Conservation (phyloP, 2,113 vertebrate genomes). For the Gallinago paraguaiae region DNA sequence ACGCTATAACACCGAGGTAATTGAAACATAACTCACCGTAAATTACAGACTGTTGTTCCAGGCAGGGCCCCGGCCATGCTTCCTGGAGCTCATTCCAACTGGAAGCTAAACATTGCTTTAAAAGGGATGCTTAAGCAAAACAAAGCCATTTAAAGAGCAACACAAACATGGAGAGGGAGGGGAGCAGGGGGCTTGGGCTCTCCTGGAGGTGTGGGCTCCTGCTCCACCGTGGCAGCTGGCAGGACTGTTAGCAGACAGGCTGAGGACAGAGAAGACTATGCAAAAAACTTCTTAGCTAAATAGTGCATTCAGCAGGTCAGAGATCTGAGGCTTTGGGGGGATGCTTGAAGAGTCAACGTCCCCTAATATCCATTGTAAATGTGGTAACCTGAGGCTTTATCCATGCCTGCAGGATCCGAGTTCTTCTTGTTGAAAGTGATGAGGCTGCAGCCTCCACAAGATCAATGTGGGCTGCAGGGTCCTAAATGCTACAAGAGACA, state of each 20-base stretch:
- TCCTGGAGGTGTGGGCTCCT: background rate
- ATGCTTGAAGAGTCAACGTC: background rate
- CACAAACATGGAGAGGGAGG: conserved; percentile 21
- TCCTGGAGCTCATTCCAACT: conserved; percentile 78
- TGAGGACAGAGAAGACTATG: background rate
- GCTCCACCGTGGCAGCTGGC: background rate
- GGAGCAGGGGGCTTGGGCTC: background rate
- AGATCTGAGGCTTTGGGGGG: background rate
- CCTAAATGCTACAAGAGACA: background rate
- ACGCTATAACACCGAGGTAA: conserved; percentile 81
- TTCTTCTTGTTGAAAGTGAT: background rate
- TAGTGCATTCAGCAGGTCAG: background rate
- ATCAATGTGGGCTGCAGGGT: background rate
- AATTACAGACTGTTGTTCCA: conserved; percentile 80
- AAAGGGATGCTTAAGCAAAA: conserved; percentile 73
- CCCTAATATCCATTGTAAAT: fast-evolving
- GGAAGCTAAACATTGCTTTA: conserved; percentile 78
- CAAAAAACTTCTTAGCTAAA: background rate
- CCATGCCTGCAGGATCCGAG: background rate
- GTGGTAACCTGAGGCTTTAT: background rate
- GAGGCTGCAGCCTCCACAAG: background rate
- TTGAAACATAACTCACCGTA: conserved; percentile 86
- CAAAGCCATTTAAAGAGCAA: conserved; percentile 65
- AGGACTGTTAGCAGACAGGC: background rate
- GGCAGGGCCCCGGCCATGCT: conserved; percentile 69